Conservation (phyloP, 64 coral and sea anemone genomes). For the Actinia tenebrosa region DNA sequence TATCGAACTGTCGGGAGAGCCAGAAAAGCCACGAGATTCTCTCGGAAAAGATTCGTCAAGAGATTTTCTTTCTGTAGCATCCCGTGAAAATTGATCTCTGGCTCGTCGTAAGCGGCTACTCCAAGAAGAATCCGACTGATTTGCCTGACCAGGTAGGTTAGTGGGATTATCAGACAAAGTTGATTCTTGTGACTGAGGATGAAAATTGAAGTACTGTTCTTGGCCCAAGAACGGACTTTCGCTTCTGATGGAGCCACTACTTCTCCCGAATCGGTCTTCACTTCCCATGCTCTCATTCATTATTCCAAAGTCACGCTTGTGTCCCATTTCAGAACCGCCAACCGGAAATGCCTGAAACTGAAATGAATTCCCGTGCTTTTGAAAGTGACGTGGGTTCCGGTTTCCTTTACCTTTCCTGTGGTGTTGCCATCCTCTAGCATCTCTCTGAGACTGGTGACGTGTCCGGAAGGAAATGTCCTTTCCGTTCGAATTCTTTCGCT, state of each 20-base stretch:
- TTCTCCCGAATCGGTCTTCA: not conserved
- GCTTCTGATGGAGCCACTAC: not conserved
- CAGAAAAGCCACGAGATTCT: not conserved
- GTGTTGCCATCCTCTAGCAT: not conserved
- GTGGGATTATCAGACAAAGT: not conserved
- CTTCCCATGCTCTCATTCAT: not conserved
- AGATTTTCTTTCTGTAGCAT: not conserved
- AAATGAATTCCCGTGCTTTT: not conserved
- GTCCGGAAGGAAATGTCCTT: not conserved
- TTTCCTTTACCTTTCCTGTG: not conserved
- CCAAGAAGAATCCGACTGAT: not conserved
- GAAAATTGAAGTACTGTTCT: not conserved
- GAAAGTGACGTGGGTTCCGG: not conserved
- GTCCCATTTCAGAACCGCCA: not conserved
- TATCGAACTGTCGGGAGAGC: not conserved
- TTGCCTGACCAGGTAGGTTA: not conserved
- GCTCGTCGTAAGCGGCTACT: not conserved
- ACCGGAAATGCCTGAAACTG: not conserved
- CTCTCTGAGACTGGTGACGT: not conserved
- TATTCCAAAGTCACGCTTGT: not conserved
- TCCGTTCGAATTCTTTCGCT: slow-evolving; percentile 5
- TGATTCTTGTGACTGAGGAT: not conserved
- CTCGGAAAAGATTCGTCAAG: not conserved
- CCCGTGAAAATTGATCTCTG: not conserved
- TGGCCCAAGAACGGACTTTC: not conserved